phyloP scores from a whole-genome alignment of 2,113 vertebrate genomes.

The Oreotrochilus melanogaster region DNA sequence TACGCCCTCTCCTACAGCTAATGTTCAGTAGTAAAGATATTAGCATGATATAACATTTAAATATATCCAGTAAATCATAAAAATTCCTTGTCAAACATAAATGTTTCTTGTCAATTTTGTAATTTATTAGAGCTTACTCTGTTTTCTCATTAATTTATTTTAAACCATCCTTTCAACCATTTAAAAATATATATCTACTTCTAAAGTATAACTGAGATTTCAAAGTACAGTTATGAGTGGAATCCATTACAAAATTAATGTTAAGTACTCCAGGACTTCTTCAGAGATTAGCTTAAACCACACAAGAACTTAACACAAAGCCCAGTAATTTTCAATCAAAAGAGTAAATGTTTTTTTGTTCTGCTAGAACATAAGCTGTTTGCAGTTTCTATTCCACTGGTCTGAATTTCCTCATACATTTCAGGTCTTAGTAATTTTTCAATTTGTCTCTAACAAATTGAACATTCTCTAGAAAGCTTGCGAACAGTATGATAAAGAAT shows the following conservation, averaged over 20 bases:
- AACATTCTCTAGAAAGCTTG: neutral
- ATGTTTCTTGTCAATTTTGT: neutral
- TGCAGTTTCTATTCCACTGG: neutral
- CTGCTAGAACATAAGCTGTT: neutral
- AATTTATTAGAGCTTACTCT: neutral
- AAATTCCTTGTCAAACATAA: neutral
- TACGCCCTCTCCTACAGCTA: neutral
- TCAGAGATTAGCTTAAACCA: conserved; percentile 7
- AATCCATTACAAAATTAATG: neutral
- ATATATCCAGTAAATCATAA: neutral
- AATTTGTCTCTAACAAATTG: neutral
- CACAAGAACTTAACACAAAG: neutral
- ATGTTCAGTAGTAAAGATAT: neutral
- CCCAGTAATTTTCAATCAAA: conserved; percentile 5
- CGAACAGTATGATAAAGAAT: neutral
- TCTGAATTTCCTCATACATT: neutral
- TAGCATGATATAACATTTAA: neutral
- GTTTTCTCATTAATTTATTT: neutral
- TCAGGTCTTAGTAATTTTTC: conserved; percentile 16
- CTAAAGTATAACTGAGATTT: neutral
- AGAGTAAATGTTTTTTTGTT: conserved; percentile 1
- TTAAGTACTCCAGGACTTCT: conserved; percentile 22
- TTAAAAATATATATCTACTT: neutral
- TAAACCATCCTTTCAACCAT: neutral
- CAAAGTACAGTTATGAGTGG: neutral